These are phyloP conservation scores for Ginglymostoma cirratum DNA, from an alignment of 2,113 vertebrate genomes.

Conservation along the genomic window DNA sequence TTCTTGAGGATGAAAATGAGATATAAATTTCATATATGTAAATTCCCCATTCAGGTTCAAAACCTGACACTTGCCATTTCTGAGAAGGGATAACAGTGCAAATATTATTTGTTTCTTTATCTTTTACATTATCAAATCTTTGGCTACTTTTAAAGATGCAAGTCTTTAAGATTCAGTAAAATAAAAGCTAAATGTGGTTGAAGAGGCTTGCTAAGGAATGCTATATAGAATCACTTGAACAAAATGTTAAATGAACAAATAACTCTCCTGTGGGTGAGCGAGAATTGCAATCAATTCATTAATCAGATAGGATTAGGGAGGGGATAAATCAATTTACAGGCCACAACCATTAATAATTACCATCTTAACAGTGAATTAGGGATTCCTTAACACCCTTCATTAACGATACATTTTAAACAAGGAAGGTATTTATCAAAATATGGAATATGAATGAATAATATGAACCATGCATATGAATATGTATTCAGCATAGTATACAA, in stretches of 20 bases:
- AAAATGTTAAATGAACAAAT: neutral
- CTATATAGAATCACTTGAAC: neutral
- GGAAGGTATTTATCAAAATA: neutral
- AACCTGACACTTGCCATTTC: neutral
- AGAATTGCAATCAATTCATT: neutral
- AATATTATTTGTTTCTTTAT: neutral
- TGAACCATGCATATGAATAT: neutral
- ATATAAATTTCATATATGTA: no score
- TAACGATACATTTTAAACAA: neutral
- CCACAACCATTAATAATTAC: slow-evolving; percentile 21
- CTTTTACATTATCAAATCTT: neutral
- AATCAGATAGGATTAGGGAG: neutral
- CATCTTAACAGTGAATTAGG: neutral
- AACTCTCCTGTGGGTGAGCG: neutral
- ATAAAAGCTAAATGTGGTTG: neutral
- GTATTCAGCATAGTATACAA: no score
- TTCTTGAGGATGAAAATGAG: neutral
- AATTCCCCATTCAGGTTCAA: neutral
- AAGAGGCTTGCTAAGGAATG: neutral
- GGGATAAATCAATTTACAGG: neutral
- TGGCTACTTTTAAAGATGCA: neutral
- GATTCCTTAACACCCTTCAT: slow-evolving; percentile 2
- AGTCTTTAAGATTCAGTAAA: neutral
- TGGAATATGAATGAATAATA: neutral
- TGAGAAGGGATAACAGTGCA: neutral